Evolutionary conservation across 2,888 invertebrate genomes (phyloP).

Genomic region (Himalopsyche tibetana): DNA sequence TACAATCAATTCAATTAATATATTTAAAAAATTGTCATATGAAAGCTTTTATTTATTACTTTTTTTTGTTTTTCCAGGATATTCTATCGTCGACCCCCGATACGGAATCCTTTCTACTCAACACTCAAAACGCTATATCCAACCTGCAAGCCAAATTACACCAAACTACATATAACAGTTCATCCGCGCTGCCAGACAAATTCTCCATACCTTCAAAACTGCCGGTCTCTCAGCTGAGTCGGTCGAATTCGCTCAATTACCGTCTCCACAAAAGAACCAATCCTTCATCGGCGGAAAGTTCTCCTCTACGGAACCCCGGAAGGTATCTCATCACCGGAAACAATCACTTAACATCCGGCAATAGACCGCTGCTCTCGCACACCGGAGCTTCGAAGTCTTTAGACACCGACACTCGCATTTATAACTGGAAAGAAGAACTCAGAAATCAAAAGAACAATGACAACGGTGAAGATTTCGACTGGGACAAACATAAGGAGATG

Average conservation of each 20-base stretch:
- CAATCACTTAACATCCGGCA: conserved; percentile 69
- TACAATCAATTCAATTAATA: no score
- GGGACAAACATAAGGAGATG: neutral
- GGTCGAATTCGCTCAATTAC: conserved; percentile 76
- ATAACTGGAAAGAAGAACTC: conserved; percentile 38
- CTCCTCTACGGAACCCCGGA: conserved; percentile 74
- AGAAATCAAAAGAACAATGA: neutral
- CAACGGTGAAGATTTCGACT: neutral
- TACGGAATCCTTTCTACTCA: conserved; percentile 78
- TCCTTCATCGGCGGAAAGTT: conserved; percentile 72
- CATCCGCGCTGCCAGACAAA: conserved; percentile 67
- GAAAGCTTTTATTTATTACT: neutral
- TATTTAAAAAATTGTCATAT: no score
- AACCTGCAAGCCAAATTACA: conserved; percentile 79
- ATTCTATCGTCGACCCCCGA: conserved; percentile 72
- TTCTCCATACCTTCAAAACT: conserved; percentile 72
- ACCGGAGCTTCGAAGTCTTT: conserved; percentile 71
- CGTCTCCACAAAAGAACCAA: conserved; percentile 70
- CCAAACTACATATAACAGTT: conserved; percentile 68
- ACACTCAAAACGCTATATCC: conserved; percentile 80
- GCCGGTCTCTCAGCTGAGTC: conserved; percentile 74
- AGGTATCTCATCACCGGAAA: conserved; percentile 74
- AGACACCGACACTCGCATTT: conserved; percentile 68
- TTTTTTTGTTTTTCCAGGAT: conserved; percentile 72
- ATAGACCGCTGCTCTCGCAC: conserved; percentile 71